A percentile compares a stretch with the other conserved stretches of the same genome.
Conservation (phyloP, 2,797 vertebrate genomes). For the Geotrypetes seraphini region DNA sequence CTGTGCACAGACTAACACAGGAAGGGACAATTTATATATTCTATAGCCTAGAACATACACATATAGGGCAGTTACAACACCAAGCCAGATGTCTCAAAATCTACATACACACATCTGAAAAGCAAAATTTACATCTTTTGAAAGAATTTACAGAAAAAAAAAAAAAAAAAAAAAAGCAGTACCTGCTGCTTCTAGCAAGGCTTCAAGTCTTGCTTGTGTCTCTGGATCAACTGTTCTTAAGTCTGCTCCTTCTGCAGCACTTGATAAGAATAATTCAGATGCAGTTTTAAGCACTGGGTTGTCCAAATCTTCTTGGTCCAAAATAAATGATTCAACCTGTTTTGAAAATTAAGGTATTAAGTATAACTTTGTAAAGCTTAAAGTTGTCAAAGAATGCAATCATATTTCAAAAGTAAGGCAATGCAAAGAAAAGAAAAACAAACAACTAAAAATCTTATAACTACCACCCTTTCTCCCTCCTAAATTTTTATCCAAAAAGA, state of each 20-base stretch:
- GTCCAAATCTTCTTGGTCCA: slow-evolving; percentile 98
- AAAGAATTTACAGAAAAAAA: background rate
- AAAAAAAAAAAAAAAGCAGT: slow-evolving; percentile 13
- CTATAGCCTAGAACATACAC: background rate
- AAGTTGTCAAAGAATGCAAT: no score
- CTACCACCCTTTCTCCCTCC: no score
- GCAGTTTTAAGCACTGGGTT: slow-evolving; percentile 97
- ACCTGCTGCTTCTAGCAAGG: slow-evolving; percentile 96
- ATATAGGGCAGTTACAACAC: no score
- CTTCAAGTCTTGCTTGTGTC: slow-evolving; percentile 94
- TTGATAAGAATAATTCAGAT: slow-evolving; percentile 91
- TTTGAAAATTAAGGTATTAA: no score
- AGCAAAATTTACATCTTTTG: background rate
- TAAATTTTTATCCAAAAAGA: no score
- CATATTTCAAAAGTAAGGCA: no score
- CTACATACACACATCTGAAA: background rate
- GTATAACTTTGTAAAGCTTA: no score
- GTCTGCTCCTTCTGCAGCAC: slow-evolving; percentile 88
- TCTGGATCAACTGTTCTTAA: slow-evolving; percentile 96
- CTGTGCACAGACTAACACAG: no score
- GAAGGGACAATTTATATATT: no score
- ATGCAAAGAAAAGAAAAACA: no score
- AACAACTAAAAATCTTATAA: no score
- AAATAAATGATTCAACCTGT: slow-evolving; percentile 97
- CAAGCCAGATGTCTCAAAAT: no score